Conservation (phyloP, 2,797 vertebrate species). For the Lepilemur ruficaudatus region DNA sequence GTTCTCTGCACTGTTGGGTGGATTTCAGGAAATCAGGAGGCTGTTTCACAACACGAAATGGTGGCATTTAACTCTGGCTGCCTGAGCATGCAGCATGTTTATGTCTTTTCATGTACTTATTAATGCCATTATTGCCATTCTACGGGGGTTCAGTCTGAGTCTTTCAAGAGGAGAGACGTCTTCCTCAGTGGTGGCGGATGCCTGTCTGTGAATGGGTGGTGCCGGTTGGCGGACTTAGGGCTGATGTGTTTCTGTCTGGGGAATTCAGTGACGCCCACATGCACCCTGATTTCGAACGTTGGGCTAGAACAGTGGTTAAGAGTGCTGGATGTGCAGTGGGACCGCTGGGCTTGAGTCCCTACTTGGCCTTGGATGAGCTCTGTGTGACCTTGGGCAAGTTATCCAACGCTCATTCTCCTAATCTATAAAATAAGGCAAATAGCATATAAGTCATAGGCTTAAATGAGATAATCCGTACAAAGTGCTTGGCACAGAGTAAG, state of each 20-base stretch:
- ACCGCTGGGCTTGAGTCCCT: neutral
- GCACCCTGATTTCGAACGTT: neutral
- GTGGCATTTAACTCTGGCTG: neutral
- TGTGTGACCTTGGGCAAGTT: neutral
- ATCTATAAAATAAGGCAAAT: neutral
- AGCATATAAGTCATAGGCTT: neutral
- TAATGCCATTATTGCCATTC: neutral
- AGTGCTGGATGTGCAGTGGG: neutral
- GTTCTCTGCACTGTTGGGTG: neutral
- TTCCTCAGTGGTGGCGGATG: neutral
- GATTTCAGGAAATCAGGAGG: neutral
- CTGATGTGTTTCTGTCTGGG: neutral
- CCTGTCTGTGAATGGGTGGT: neutral
- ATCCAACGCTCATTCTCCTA: neutral
- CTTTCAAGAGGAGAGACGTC: neutral
- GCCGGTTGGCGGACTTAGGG: neutral
- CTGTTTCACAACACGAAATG: neutral
- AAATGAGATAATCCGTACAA: neutral
- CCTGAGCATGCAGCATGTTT: neutral
- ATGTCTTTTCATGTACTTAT: neutral
- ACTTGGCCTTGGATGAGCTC: rapidly evolving
- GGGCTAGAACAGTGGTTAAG: neutral
- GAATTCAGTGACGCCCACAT: neutral
- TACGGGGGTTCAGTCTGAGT: neutral
- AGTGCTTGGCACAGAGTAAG: neutral